Evolutionary conservation across 2,888 invertebrate genomes (phyloP), one percentile per base, ranked within the genome.

Genomic region (Pinctada fucata): DNA sequence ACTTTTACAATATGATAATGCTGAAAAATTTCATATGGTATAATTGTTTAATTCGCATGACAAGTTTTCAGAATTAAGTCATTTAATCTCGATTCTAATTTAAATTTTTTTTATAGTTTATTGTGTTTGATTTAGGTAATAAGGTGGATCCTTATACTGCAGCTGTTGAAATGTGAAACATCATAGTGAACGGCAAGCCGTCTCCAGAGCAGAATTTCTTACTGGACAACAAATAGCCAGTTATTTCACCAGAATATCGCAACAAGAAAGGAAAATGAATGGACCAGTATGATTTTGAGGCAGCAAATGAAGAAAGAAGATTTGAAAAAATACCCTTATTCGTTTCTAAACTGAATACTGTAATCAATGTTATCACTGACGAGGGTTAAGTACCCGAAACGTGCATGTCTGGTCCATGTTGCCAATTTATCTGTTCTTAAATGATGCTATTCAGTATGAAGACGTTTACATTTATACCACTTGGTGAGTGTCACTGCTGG

Each of bases 151-250:
- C 66, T 6, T 66, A 66, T 66, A 2, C 16, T 6, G 66, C 66
- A 16, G 66, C 66, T 13, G 66, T 31, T 13, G 66, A 66, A 13
- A 66, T 66, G 66, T 2, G 66, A 31, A 13, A 66, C n/a, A 66
- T 13, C 8, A 1, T 13, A 66, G 31, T 66, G n/a, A 66, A 66
- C 1, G 66, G 66, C 6, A 8, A 31, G 8, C 66, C 66, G 1
- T 66, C 31, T n/a, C 66, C 8, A 66, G 66, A 66, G 8, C 31
- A 66, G 66, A 66, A 66, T 66, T 66, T 66, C 16, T 66, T 13
- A 66, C 66, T 6, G 66, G 66, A 31, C 16, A n/a, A 31, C 66
- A 66, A 66, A 66, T 66, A 16, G 13, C 66, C 16, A 66, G 66
- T 16, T 66, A 16, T 16, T 66, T 66, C 16, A 2, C 66, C 8